Evolutionary conservation across 2,113 vertebrate species (phyloP), one percentile per base, ranked within the genome.

Genomic region (Heterotis niloticus): DNA sequence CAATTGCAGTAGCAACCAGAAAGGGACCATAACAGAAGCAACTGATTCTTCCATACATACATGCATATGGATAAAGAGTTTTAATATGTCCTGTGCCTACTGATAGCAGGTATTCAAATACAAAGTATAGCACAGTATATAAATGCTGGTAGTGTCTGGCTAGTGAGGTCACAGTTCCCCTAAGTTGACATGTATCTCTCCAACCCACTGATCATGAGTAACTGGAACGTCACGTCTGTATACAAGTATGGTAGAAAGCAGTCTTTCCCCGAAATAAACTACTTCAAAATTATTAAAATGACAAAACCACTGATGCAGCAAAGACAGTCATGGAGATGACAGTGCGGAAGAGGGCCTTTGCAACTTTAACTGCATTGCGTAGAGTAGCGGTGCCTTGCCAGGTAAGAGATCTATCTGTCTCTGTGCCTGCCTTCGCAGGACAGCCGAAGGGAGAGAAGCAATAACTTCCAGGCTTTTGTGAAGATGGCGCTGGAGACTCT

Each of bases 381-480:
- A 29, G 26, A 44, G 60, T 11, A 17, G 14, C 69, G 65, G 14
- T 77, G 54, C 85, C 85, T 88, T 83, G 83, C 81, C 84, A 89
- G 85, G 89, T 80, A 88, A 88, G 78, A 7, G 89, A 87, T 90
- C 34, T 84, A 57, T 7, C 18, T 88, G 77, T 88, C 82, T 85
- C 9, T 84, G 77, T 86, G 80, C 59, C 72, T 86, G 73, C 82
- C 84, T 77, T 84, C 4, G 79, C 90, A 92, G 93, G 92, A 92
- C 90, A 93, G 90, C 92, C 88, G 88, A 93, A 93, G 91, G 89
- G 89, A 92, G 91, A 92, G 93, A 92, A 94, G 89, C 92, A 92
- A 77, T 93, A 93, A 92, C 84, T 93, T 93, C 87, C 93, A 93
- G 87, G 90, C 90, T 0, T 93, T 92, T 57, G 89, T 93, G 82